These are phyloP conservation scores for Syrmaticus mikado DNA, from an alignment of 2,113 vertebrate genomes.

Conservation along the genomic window DNA sequence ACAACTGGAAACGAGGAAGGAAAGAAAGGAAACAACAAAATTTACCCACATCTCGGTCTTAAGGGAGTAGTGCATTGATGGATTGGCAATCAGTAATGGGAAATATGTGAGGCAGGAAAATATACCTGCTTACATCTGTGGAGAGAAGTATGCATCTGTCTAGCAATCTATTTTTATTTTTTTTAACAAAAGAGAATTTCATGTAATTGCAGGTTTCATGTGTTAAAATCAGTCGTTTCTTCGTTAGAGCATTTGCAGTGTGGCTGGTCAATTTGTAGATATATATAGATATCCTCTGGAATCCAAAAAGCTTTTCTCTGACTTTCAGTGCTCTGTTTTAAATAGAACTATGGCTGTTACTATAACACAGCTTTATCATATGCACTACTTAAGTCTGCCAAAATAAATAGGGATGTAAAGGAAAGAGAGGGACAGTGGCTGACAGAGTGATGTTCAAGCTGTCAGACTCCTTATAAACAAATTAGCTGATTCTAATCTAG, in stretches of 20 bases:
- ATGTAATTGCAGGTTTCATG: neutral
- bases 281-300: neutral
- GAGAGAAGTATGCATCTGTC: neutral
- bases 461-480: constrained; percentile 68
- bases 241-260: constrained; percentile 57
- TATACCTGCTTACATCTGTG: neutral
- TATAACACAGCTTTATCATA: constrained; percentile 19
- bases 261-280: constrained; percentile 34
- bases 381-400: constrained; percentile 21
- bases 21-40: constrained; percentile 45
- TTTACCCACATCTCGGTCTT: constrained; percentile 30
- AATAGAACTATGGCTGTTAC: neutral
- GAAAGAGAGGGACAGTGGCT: constrained; percentile 41
- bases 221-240: constrained; percentile 49
- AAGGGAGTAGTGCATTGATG: neutral
- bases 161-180: no score
- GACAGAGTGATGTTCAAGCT: constrained; percentile 56
- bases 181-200: neutral
- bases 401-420: constrained; percentile 46
- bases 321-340: constrained; percentile 41
- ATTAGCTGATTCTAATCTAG: constrained; percentile 70
- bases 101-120: constrained; percentile 5
- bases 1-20: neutral
- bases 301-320: constrained; percentile 8
- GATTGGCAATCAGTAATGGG: neutral